phyloP scores from a whole-genome alignment of 2,113 vertebrate species.

The Sphaerodactylus townsendi region DNA sequence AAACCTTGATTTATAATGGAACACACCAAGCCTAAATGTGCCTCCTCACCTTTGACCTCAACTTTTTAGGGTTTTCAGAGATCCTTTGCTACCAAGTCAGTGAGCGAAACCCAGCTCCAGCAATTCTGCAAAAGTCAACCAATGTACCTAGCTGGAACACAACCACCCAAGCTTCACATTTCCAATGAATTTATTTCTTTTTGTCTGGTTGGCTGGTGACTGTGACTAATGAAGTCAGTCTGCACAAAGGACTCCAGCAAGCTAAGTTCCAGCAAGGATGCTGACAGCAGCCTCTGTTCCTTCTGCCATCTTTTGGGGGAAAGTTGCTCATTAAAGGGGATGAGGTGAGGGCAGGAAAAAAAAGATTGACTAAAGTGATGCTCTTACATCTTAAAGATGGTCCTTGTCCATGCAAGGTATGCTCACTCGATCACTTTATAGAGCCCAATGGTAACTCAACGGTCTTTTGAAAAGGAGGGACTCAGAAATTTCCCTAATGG shows the following conservation, averaged over 20 bases:
- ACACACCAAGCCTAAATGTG: background rate
- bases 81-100: background rate
- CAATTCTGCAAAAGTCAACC: background rate
- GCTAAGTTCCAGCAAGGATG: background rate
- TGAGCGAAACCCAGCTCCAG: background rate
- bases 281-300: background rate
- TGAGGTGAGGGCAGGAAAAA: background rate
- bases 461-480: background rate
- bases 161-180: constrained; percentile 10
- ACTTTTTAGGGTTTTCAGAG: background rate
- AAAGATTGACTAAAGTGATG: too few species aligned
- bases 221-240: constrained; percentile 15
- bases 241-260: constrained; percentile 3
- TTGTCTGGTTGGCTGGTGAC: constrained; percentile 6
- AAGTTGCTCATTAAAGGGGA: background rate
- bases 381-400: fast-evolving
- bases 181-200: constrained; percentile 9
- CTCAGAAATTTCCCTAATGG: background rate
- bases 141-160: background rate
- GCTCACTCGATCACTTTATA: background rate
- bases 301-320: background rate
- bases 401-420: fast-evolving
- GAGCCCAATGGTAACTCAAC: background rate
- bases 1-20: constrained; percentile 12
- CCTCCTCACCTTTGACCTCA: background rate